Conservation (phyloP, 2,797 vertebrate species). For the Micrastur ruficollis region DNA sequence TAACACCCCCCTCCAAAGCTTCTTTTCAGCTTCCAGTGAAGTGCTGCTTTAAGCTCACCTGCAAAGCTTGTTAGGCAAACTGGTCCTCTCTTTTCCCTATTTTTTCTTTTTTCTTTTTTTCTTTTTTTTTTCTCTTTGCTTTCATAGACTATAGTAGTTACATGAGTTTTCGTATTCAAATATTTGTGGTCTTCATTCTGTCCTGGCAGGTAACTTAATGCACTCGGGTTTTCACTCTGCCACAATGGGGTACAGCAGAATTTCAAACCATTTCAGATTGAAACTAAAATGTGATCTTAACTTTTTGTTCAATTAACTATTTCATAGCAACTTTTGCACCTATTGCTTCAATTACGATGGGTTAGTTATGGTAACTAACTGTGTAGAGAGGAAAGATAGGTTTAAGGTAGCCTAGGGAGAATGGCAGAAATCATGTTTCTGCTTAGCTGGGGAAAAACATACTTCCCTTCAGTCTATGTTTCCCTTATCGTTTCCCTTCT, state of each 20-base stretch:
- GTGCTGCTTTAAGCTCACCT: neutral
- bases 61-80: neutral
- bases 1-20: neutral
- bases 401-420: neutral
- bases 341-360: neutral
- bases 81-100: neutral
- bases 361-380: neutral
- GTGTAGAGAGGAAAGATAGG: neutral
- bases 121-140: neutral
- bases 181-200: neutral
- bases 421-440: neutral
- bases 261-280: neutral
- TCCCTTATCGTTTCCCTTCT: neutral
- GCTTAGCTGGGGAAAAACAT: too few relatives aligned
- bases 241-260: neutral
- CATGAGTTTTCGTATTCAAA: neutral
- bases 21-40: neutral
- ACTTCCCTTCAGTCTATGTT: too few relatives aligned
- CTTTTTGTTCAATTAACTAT: neutral
- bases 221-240: neutral
- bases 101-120: accelerated
- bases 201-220: neutral
- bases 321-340: neutral
- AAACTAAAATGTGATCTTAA: neutral
- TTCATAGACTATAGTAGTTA: neutral